A percentile compares a stretch with the other conserved stretches of the same genome.
These are phyloP conservation scores for Aleiodes sp. DNA, from an alignment of 1,140 invertebrate genomes.

Conservation along the genomic window DNA sequence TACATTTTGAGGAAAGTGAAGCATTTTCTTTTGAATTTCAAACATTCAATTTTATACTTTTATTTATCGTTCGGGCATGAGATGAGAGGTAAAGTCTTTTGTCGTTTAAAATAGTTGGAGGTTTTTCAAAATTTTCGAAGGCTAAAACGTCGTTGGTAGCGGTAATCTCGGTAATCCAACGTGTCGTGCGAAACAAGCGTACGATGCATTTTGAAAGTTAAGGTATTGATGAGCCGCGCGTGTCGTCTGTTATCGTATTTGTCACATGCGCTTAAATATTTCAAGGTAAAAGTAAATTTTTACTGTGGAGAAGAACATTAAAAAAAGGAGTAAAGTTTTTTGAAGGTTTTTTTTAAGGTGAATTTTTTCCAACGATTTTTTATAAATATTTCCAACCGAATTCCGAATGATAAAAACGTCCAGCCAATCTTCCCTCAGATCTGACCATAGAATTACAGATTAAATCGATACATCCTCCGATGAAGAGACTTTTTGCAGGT, in stretches of 20 bases:
- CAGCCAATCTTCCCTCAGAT: constrained; percentile 47
- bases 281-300: too few species aligned
- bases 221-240: neutral
- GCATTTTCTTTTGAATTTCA: too few species aligned
- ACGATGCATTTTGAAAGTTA: constrained; percentile 3
- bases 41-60: too few species aligned
- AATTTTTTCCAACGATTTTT: too few species aligned
- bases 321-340: too few species aligned
- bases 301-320: too few species aligned
- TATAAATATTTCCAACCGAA: neutral
- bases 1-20: too few species aligned
- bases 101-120: neutral
- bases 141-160: neutral
- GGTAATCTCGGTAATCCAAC: constrained; percentile 43
- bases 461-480: constrained; percentile 22
- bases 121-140: neutral
- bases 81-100: too few species aligned
- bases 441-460: constrained; percentile 37
- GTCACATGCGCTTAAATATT: neutral
- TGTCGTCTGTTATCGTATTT: neutral
- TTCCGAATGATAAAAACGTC: constrained; percentile 6
- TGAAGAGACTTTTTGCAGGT: neutral
- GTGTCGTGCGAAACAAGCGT: constrained; percentile 25
- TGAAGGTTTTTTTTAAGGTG: too few species aligned
- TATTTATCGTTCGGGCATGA: too few species aligned